phyloP scores from a whole-genome alignment of 1,140 invertebrate genomes.

The Stegodyphus dumicola region DNA sequence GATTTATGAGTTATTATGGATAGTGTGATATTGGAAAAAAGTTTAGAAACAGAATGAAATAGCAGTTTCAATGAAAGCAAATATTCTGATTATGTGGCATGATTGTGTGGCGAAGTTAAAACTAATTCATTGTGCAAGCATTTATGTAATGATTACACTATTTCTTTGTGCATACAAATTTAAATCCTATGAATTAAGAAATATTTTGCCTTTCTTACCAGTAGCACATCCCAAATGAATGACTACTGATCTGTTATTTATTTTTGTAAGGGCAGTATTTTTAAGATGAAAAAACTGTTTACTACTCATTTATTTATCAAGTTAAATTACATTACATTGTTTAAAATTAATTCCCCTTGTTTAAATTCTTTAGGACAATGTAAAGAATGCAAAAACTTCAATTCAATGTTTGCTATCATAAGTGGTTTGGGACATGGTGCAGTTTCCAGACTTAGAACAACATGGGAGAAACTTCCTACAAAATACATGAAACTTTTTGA shows the following conservation, averaged over 20 bases:
- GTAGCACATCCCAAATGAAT: too few species aligned
- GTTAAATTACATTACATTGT: neutral
- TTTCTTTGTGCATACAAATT: too few species aligned
- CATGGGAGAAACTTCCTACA: slow-evolving; percentile 96
- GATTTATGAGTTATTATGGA: too few species aligned
- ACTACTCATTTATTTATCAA: neutral
- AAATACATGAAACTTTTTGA: slow-evolving; percentile 78
- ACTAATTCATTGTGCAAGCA: too few species aligned
- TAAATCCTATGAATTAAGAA: too few species aligned
- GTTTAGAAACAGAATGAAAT: too few species aligned
- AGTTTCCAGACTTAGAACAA: slow-evolving; percentile 87
- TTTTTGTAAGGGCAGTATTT: neutral
- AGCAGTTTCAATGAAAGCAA: too few species aligned
- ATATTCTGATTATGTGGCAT: too few species aligned
- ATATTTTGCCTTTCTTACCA: too few species aligned
- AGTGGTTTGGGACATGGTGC: slow-evolving; percentile 95
- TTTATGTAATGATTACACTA: too few species aligned
- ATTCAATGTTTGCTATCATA: slow-evolving; percentile 99
- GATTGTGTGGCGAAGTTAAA: too few species aligned
- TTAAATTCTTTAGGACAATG: slow-evolving; percentile 42
- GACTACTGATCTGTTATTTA: slow-evolving; percentile 73
- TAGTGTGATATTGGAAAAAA: too few species aligned
- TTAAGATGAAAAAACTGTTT: neutral
- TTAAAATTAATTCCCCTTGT: neutral
- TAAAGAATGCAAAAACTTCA: slow-evolving; percentile 99